Evolutionary conservation across 1,140 invertebrate genomes (phyloP).

Genomic region (Antheraea mylitta): DNA sequence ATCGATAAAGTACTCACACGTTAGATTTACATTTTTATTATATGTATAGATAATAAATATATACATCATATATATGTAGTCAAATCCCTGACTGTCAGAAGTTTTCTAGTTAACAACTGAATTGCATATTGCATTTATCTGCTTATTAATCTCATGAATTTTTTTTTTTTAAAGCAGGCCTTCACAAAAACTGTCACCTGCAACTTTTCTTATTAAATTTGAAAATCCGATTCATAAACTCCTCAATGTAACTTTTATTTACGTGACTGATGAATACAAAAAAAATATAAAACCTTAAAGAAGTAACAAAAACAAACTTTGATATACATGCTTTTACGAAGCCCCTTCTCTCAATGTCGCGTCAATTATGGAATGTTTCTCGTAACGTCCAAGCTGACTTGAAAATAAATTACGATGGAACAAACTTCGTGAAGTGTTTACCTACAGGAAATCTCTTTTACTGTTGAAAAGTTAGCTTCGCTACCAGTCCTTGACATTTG

Average conservation of each 20-base stretch:
- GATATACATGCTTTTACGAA: background rate
- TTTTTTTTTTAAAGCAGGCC: too few relatives aligned
- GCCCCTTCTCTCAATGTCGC: background rate
- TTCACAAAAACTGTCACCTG: too few relatives aligned
- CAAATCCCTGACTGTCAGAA: too few relatives aligned
- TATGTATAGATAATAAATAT: too few relatives aligned
- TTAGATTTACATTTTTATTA: too few relatives aligned
- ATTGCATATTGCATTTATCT: too few relatives aligned
- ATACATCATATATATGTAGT: too few relatives aligned
- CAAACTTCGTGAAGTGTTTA: background rate
- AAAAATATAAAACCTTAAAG: background rate
- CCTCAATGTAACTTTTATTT: background rate
- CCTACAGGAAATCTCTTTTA: background rate
- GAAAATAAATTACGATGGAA: background rate
- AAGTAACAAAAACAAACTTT: conserved; percentile 14
- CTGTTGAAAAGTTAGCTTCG: background rate
- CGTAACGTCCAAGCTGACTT: background rate
- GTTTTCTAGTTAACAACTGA: too few relatives aligned
- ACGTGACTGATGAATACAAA: background rate
- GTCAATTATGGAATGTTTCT: background rate
- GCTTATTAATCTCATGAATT: too few relatives aligned
- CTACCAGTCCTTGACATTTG: background rate
- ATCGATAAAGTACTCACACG: too few relatives aligned
- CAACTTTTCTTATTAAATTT: too few relatives aligned
- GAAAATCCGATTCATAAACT: background rate